Conservation (phyloP, 2,797 vertebrate genomes). For the Iguana delicatissima region DNA sequence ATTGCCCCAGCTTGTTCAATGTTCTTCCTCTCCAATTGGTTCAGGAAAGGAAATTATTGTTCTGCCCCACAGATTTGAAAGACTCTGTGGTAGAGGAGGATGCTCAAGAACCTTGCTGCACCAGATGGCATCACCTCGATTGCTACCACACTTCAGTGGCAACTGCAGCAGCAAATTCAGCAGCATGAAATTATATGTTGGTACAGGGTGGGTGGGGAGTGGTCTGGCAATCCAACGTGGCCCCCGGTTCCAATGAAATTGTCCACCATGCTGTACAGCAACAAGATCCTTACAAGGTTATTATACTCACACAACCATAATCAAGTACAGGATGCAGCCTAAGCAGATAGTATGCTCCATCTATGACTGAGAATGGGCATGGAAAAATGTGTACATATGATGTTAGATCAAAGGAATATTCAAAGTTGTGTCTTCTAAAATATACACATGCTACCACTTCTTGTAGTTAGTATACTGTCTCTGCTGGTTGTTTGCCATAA, state of each 20-base stretch:
- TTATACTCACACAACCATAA: not conserved
- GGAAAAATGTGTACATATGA: not conserved
- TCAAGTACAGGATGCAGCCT: not conserved
- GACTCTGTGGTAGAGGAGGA: not conserved
- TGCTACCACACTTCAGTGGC: not conserved
- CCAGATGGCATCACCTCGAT: not conserved
- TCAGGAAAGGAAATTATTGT: not conserved
- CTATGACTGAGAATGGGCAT: not conserved
- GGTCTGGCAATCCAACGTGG: not conserved
- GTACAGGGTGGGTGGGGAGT: not conserved
- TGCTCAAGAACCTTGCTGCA: not conserved
- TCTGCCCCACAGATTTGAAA: not conserved
- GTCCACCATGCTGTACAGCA: not conserved
- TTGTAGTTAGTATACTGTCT: too few species aligned
- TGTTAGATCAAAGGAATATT: not conserved
- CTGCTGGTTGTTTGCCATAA: too few species aligned
- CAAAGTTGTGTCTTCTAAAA: not conserved
- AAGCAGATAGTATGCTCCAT: not conserved
- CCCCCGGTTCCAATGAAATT: not conserved
- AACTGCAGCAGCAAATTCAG: not conserved
- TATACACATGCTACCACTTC: not conserved
- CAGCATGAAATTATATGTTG: not conserved
- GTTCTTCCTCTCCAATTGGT: not conserved
- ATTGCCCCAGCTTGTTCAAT: not conserved
- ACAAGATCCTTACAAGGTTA: too few species aligned